phyloP scores from a whole-genome alignment of 2,113 vertebrate genomes.

The Cranoglanis bouderius region DNA sequence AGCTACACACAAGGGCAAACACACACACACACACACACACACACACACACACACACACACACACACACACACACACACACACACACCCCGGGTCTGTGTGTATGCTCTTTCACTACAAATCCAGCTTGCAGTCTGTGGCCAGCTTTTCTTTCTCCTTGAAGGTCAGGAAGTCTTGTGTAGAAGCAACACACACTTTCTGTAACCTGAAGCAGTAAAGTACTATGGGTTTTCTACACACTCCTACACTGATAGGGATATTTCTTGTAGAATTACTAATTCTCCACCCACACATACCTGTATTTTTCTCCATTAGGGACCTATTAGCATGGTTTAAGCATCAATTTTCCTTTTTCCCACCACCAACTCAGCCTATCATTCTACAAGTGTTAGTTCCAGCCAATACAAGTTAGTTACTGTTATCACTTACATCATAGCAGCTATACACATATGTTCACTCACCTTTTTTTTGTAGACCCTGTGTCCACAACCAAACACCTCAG shows the following conservation, averaged over 20 bases:
- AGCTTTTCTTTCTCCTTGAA: slow-evolving; percentile 28
- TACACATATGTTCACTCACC: background rate
- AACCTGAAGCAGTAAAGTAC: slow-evolving; percentile 15
- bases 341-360: background rate
- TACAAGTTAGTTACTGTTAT: background rate
- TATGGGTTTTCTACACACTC: slow-evolving; percentile 8
- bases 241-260: background rate
- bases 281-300: slow-evolving; percentile 2
- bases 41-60: slow-evolving; percentile 2
- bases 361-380: background rate
- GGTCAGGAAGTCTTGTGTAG: slow-evolving; percentile 12
- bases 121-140: slow-evolving; percentile 6
- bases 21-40: background rate
- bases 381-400: background rate
- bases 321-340: background rate
- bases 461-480: background rate
- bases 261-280: slow-evolving; percentile 11
- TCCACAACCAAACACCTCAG: background rate
- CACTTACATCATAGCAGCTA: background rate
- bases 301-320: background rate
- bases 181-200: slow-evolving; percentile 23
- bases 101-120: slow-evolving; percentile 3
- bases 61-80: background rate
- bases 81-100: background rate
- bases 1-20: background rate